Base-by-base conservation (phyloP, 2,888 invertebrate genomes). In the Philereme vetulata region DNA sequence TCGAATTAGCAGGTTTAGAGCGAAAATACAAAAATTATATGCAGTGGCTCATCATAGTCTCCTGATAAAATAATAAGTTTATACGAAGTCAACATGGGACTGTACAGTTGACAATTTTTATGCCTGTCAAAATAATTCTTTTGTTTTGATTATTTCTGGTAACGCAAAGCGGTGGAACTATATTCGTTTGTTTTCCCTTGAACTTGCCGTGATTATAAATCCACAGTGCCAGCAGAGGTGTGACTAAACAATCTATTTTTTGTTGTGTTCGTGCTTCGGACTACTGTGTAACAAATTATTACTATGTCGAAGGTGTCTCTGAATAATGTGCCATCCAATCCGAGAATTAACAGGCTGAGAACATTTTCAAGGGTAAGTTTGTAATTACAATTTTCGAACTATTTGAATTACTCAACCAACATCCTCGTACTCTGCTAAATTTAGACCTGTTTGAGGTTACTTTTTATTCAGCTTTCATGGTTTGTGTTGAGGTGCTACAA, bases 311-410 rank as follows among this genome's bases (percentile, higher is more conserved):
- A 90, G 75, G 87, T 86, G 72, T 92, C 92, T 70, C 81, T 92
- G 62, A 91, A 84, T 71, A 92, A 91, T 80, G 84, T 91, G 66
- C 89, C 91, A 67, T 90, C 92, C 65, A 92, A 92, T 72, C 91
- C 91, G 69, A 82, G 91, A 67, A 89, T 92, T 63, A 88, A 76
- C 75, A 87, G 92, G 55, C 79, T 91, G 64, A 81, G 91, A 78
- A 92, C 91, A 52, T 87, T 81, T 84, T 92, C 90, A 65, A 88
- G 91, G 85, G 92, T 91, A 78, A 90, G 92, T 81, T 69, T 66
- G 55, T 64, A 56, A 69, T 64, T 48, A 50, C 59, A 46, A 58
- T 53, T 46, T 58, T 56, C 8, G 33, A 61, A 60, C 48, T 55
- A 6, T 8, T 38, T 21, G 21, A 4, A 38, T 38, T 38, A 58